Percentiles rank a stretch among this genome's conserved stretches.
phyloP scores from a whole-genome alignment of 2,888 invertebrate species.

The Gortyna flavago region DNA sequence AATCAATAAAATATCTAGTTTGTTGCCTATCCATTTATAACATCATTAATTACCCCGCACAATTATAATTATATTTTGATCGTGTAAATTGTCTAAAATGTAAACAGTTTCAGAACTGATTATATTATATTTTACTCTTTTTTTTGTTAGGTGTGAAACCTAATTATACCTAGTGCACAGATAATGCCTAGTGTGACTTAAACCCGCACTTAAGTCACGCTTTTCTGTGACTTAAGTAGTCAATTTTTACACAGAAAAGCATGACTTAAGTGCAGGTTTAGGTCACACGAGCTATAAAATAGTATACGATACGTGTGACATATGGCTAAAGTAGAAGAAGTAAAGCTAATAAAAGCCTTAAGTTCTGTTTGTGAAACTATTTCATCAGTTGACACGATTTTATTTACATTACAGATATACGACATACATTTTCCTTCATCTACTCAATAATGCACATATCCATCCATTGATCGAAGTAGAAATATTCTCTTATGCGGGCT shows the following conservation, averaged over 20 bases:
- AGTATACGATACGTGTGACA: too few species aligned
- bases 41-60: background rate
- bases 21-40: background rate
- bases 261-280: too few species aligned
- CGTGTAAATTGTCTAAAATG: background rate
- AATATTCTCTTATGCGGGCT: background rate
- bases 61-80: constrained; percentile 1
- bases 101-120: background rate
- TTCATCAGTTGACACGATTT: constrained; percentile 3
- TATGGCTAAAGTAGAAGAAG: too few species aligned
- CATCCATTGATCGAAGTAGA: too few species aligned
- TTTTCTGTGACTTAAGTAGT: too few species aligned
- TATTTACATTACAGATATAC: background rate
- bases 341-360: background rate
- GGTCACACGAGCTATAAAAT: too few species aligned
- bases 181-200: background rate
- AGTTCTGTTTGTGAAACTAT: background rate
- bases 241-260: too few species aligned
- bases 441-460: constrained; percentile 16
- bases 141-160: background rate
- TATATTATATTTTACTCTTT: background rate
- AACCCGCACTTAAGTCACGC: too few species aligned
- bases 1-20: background rate
- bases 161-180: background rate
- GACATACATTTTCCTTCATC: constrained; percentile 14